These are phyloP conservation scores for Pipistrellus kuhlii DNA, from an alignment of 2,797 vertebrate genomes.

Conservation along the genomic window DNA sequence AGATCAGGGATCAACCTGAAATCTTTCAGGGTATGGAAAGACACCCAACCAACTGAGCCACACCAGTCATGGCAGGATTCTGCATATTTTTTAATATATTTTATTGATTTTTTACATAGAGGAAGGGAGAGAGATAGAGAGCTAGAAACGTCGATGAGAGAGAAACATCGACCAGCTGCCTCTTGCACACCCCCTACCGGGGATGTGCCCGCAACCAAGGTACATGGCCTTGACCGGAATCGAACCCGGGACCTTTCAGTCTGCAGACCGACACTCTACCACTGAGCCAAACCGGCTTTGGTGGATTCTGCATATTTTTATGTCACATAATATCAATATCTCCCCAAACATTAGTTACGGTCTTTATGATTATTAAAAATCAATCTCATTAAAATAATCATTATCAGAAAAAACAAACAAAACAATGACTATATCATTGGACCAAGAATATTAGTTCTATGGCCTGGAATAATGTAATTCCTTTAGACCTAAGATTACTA, in stretches of 20 bases:
- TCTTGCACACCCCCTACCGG: no score
- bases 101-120: no score
- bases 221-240: no score
- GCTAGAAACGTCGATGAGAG: no score
- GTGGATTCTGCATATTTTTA: conserved; percentile 7
- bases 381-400: background rate
- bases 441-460: background rate
- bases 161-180: no score
- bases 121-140: no score
- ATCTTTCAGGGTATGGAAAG: background rate
- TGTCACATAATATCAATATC: background rate
- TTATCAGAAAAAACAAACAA: background rate
- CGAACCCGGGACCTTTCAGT: no score
- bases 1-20: background rate
- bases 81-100: conserved; percentile 40
- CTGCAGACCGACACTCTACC: no score
- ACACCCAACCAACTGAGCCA: background rate
- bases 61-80: background rate
- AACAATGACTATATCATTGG: background rate
- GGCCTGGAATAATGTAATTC: background rate
- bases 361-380: conserved; percentile 9
- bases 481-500: background rate
- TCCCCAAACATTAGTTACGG: background rate
- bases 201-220: no score
- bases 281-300: no score